Base-by-base conservation (phyloP, 1,140 invertebrate species). In the Orius insidiosus region DNA sequence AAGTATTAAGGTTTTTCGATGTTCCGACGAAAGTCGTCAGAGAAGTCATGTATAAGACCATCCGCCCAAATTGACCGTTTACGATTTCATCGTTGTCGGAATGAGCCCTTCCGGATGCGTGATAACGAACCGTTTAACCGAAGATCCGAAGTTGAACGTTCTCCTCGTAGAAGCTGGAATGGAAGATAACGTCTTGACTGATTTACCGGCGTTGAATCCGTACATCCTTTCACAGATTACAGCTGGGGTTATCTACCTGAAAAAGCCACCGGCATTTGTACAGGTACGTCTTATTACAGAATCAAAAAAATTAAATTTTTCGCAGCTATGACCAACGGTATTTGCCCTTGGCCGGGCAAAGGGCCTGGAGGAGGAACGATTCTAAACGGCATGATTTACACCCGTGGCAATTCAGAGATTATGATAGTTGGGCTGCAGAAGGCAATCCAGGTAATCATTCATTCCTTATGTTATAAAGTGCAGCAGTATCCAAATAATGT, bases 341-440 rank as follows among this genome's bases (percentile, higher is more conserved):
- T 24, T 67, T 78, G 75, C 54, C 66, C 63, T 11, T 68, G 71
- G 65, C 71, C 74, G 24, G 76, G 75, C 2, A 74, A 66, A 55
- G 71, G 67, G 0, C 55, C 82, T 1, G 85, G 85, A 1, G 85
- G 85, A 1, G 72, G 74, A 1, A 81, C 77, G 11, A 73, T 80
- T 2, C 72, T 90, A 13, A 89, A 92, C 58, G 84, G 75, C 40
- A 86, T 90, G 14, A 89, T 87, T 11, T 89, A 90, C 59, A 78
- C 85, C 1, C 68, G 88, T 32, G 88, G 87, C 0, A 75, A 85
- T 62, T 68, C 3, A 60, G 61, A 9, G 82, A 88, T 54, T 88
- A 79, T 61, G 76, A 88, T 58, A 58, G 70, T 14, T 87, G 84
- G 73, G 49, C 48, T 7, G 19, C 13, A 5, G 30, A 42, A 30